Evolutionary conservation across 2,888 invertebrate species (phyloP), one percentile per base, ranked within the genome.

Genomic region (Busseola fusca): DNA sequence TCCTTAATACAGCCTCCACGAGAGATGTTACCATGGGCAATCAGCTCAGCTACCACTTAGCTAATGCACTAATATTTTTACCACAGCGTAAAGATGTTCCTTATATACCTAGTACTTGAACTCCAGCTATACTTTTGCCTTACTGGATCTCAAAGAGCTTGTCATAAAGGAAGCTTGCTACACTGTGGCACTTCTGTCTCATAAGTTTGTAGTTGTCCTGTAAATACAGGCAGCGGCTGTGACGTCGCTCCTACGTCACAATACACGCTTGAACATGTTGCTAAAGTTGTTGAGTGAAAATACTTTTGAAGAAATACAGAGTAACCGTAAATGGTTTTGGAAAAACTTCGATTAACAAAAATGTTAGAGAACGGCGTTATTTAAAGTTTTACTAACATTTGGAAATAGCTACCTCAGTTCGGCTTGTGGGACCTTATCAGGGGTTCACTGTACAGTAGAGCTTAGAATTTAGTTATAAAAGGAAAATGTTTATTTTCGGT

Each of bases 171-270:
- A 57, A 37, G 2, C 10, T n/a, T 34, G 1, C 14, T 58, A 2
- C n/a, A 3, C 18, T 9, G 27, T 57, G 18, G n/a, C 25, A 57
- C 64, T 75, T 65, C 75, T 80, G 30, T 3, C 0, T 4, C 1
- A 21, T 37, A 10, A 16, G 54, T 75, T 21, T 12, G 0, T 6
- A 6, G 9, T 63, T 16, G 1, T n/a, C 5, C 30, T 27, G 40
- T 69, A 67, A 78, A 78, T 72, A 78, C 64, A 66, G 37, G 62
- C 72, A 50, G 48, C 57, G 56, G 52, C 30, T 66, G 68, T 81
- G 82, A 82, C 69, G 66, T 71, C 59, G 25, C n/a, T 21, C 50
- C 27, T 30, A 34, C 78, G 64, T 69, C 78, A 82, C 76, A 80
- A 78, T 78, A 69, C 64, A 34, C 68, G 40, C 25, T 59, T 60